Percentiles rank a stretch among this genome's conserved stretches.
phyloP scores from a whole-genome alignment of 2,113 vertebrate species.

The Talpa occidentalis region DNA sequence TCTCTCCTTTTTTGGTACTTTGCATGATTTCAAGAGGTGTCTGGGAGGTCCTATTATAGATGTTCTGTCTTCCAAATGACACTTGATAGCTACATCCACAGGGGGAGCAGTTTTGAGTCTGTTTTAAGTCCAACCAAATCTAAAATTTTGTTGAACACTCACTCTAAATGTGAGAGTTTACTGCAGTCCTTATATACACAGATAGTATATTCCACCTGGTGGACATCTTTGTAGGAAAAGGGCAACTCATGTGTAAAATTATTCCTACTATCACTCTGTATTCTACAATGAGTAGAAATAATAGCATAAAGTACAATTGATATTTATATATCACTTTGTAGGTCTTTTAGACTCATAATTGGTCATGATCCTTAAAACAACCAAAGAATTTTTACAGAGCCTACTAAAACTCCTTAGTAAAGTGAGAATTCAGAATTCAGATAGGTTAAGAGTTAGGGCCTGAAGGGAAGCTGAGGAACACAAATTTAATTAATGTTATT shows the following conservation, averaged over 20 bases:
- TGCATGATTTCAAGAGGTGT: background rate
- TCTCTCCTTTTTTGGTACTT: background rate
- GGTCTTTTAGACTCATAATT: background rate
- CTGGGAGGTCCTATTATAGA: background rate
- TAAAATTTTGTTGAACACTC: background rate
- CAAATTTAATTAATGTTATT: background rate
- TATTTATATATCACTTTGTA: background rate
- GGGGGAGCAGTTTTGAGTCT: background rate
- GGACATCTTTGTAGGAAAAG: background rate
- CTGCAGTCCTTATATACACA: background rate
- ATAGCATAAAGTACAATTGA: background rate
- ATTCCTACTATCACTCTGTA: background rate
- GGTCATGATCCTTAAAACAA: background rate
- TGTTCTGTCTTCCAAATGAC: background rate
- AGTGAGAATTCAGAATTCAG: background rate
- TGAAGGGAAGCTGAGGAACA: background rate
- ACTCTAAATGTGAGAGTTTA: background rate
- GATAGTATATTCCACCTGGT: background rate
- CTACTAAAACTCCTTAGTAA: background rate
- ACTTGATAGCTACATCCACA: background rate
- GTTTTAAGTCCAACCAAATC: background rate
- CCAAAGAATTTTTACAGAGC: background rate
- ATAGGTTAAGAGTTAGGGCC: background rate
- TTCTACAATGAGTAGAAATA: background rate
- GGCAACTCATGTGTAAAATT: background rate